Base-by-base conservation (phyloP, 2,797 vertebrate genomes). In the Lycodopsis pacificus region DNA sequence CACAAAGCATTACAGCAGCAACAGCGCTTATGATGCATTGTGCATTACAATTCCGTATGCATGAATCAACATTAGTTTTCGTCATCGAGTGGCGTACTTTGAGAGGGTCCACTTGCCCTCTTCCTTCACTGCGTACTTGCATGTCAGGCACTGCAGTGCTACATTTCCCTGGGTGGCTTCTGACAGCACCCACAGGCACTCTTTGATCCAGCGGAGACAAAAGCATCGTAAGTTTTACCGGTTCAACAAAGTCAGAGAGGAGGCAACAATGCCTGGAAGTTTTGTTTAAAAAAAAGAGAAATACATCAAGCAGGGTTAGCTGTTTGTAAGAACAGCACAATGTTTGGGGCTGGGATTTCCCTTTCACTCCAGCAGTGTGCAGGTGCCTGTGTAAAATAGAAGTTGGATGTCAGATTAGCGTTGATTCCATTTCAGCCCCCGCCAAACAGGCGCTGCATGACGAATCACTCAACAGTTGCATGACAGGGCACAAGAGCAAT, bases 351-450 rank as follows among this genome's bases (percentile, higher is more conserved):
- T 56, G 57, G 58, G 62, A 30, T 70, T 68, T 49, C 7, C 53
- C 59, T 81, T 82, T 64, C 65, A 32, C 19, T 77, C 49, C 57
- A 73, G 27, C 62, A 54, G 62, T 8, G 65, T 73, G 38, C 81
- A 85, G 88, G 84, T 89, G 79, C 65, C 62, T 46, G 25, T 71
- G 67, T 83, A 48, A 86, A 83, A 86, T 38, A 86, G 71, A 81
- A 79, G 86, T 76, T 65, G 72, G 75, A 58, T 88, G 81, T 88
- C 85, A 84, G 89, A 90, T 91, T 89, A 89, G 61, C 59, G 69
- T 80, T 82, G 75, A 89, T 83, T 84, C 78, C 69, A 72, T 76
- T 81, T 66, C 54, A 81, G 48, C 36, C 65, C 51, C 51, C n/a
- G 44, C 71, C 53, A 77, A 82, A 84, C 81, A 83, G 81, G 82